Base-by-base conservation (phyloP, 2,797 vertebrate species). In the Natrix natrix region DNA sequence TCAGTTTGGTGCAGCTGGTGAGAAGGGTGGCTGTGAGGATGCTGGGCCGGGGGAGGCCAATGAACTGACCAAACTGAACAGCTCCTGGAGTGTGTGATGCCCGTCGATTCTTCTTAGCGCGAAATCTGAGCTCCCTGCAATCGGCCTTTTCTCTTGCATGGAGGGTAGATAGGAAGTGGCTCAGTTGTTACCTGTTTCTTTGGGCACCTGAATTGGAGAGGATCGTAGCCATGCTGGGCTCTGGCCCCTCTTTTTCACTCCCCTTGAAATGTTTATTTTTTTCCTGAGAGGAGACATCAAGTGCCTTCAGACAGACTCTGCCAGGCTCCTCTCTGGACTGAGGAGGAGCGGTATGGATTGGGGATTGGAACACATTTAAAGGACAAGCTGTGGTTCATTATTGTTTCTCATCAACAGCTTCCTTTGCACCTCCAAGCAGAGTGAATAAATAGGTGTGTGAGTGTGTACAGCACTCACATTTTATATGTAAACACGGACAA, bases 231-330 rank as follows among this genome's bases (percentile, higher is more conserved):
- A 92, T 94, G 96, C 95, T 95, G 97, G 97, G 96, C 93, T 96
- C n/a, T 95, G 95, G 94, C 96, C 96, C 93, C 96, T 90, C 20
- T 96, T 95, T 96, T 95, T 94, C 95, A 93, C 91, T 95, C 88
- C 90, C 95, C 90, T 95, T 95, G 95, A 95, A 95, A 95, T 97
- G 94, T 97, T 97, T 96, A 94, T 98, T 78, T 78, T 66, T 43
- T 24, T 12, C 22, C 97, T 95, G 94, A 95, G 93, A 97, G 97
- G 98, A 96, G 97, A 96, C 95, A 98, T 98, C 98, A 99, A 99
- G 99, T 99, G 99, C 99, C 99, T 99, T 99, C 98, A 98, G 98
- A 96, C 96, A 95, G 95, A 95, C 94, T 96, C 96, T 95, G 96
- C 95, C 96, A 95, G 96, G 96, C 96, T 95, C 94, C 60, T 93